Percentiles rank a stretch among this genome's conserved stretches.
phyloP scores from a whole-genome alignment of 2,113 vertebrate species.

The Pseudopipra pipra region DNA sequence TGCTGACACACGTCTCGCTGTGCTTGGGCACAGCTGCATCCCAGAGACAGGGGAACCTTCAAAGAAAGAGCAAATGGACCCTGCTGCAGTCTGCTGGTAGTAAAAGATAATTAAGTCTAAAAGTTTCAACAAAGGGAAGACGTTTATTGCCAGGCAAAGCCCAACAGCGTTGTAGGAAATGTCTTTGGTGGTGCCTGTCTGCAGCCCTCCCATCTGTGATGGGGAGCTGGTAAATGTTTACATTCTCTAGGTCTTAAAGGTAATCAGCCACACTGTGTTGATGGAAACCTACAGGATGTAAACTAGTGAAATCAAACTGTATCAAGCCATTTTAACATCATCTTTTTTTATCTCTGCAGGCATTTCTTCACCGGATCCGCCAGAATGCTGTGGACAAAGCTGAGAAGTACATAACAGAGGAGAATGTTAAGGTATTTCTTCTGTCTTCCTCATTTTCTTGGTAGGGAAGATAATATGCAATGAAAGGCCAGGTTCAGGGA shows the following conservation, averaged over 20 bases:
- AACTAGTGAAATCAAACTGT: neutral
- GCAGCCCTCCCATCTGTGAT: neutral
- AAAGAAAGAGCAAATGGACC: neutral
- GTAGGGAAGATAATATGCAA: neutral
- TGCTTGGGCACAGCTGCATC: neutral
- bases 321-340: neutral
- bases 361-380: slow-evolving; percentile 91
- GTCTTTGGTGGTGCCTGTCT: neutral
- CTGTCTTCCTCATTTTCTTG: neutral
- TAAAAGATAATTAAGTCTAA: neutral
- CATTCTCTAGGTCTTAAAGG: neutral
- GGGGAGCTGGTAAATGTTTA: neutral
- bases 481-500: neutral
- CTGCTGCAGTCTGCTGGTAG: neutral
- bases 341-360: slow-evolving; percentile 72
- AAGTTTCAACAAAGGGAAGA: neutral
- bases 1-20: neutral
- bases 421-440: slow-evolving; percentile 90
- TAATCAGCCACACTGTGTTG: neutral
- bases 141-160: neutral
- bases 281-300: neutral
- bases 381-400: slow-evolving; percentile 87
- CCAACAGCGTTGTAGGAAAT: neutral
- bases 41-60: neutral
- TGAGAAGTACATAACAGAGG: slow-evolving; percentile 91